Base-by-base conservation (phyloP, 2,113 vertebrate species). In the Oreocharis arfaki region DNA sequence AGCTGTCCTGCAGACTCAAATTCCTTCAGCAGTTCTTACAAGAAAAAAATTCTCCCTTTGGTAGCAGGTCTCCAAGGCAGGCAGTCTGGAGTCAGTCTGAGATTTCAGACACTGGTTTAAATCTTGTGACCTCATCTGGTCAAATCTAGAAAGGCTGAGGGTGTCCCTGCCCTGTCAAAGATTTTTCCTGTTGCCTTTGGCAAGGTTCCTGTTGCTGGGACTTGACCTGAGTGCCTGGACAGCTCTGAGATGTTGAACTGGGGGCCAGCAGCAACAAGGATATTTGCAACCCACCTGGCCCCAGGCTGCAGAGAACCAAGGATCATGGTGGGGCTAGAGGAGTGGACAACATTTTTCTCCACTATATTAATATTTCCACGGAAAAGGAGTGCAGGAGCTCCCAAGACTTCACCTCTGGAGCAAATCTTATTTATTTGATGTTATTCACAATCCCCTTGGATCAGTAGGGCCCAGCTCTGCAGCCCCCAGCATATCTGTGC, bases 11-110 rank as follows among this genome's bases (percentile, higher is more conserved):
- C 60, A 87, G n/a, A 64, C 11, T 3, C 49, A 46, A 41, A 24
- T 12, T 65, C 4, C 10, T 33, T 78, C 4, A 59, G 46, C 2
- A 2, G 8, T 10, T 75, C 27, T 41, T 15, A 59, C 0, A 0
- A 37, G 16, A 59, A 60, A 52, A 15, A 37, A 16, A 63, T 27
- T 41, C 2, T 32, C 4, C 7, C 6, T 55, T 69, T 42, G 18
- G 10, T 4, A 67, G 24, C 7, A 32, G 37, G 15, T 7, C 19
- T 49, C 10, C 41, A 39, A 42, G 28, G 28, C 49, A 35, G 21
- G 18, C 9, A 65, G 10, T 12, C 28, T 37, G 37, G 22, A 81
- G 16, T 18, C 33, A 37, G 28, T 1, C 8, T 32, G 76, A 47
- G 52, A 49, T 75, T 65, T 78, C 8, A 3, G 32, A 44, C 26